Evolutionary conservation across 1,140 invertebrate genomes (phyloP), one percentile per base, ranked within the genome.

Genomic region (Brachionus asplanchnoidis): DNA sequence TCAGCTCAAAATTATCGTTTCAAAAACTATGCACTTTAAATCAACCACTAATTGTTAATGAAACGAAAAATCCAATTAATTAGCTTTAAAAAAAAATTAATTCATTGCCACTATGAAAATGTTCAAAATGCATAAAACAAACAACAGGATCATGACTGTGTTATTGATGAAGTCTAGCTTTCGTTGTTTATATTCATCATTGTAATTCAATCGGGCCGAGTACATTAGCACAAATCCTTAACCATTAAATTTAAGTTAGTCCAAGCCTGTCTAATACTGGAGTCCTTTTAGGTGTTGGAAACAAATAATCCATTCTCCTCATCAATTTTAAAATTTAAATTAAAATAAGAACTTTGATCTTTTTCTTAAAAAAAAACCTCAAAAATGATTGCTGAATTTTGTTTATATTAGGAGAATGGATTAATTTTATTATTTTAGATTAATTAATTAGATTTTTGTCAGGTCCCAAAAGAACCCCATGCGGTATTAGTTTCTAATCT

Each of bases 161-260:
- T 82, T 82, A 82, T 82, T 82, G 79, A 82, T 66, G 28, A 65
- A 82, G 42, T 82, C 79, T 65, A 82, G 36, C 36, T 82, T 82
- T 82, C 79, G 20, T 68, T 82, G 79, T 68, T 82, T 82, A 53
- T 65, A 82, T 68, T 65, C 50, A 68, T 82, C 79, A 46, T 82
- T 82, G 79, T 65, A 82, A 17, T 82, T 82, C 32, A 82, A 68
- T 40, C 79, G 79, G 44, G 79, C 79, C 53, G 79, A 82, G 28
- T 82, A 82, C 79, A 82, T 82, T 11, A 82, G 28, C 20, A 82
- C 65, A 44, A 82, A 82, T 65, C 79, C 79, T 82, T 77, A 77
- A 77, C 44, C 20, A 77, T 77, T 50, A 77, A 77, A 73, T 1
- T 20, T 42, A 42, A 73, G 32, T 73, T 17, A 73, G 32, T 42